These are phyloP conservation scores for Globodera rostochiensis DNA, from an alignment of 1,140 invertebrate species.

Conservation along the genomic window DNA sequence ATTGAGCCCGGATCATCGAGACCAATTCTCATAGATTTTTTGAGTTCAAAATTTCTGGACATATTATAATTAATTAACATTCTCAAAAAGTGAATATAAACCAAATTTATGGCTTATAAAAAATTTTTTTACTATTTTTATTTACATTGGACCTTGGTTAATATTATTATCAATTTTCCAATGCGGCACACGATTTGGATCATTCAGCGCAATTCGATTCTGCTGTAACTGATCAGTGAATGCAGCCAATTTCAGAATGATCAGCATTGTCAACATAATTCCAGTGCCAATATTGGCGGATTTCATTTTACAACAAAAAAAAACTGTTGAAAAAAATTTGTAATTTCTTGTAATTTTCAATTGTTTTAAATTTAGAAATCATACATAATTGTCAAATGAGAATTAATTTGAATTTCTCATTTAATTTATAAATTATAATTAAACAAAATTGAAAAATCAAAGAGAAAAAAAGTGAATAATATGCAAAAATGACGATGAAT, in stretches of 20 bases:
- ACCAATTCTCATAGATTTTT: not conserved
- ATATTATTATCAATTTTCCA: conserved; percentile 7
- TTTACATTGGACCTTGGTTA: not conserved
- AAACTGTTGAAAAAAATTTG: not conserved
- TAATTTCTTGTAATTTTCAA: no score
- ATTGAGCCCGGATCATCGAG: not conserved
- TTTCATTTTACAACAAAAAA: not conserved
- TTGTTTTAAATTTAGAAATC: no score
- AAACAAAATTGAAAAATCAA: no score
- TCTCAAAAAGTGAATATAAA: not conserved
- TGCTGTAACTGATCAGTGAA: not conserved
- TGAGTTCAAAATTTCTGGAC: no score
- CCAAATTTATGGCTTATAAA: not conserved
- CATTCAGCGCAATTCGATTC: conserved; percentile 14
- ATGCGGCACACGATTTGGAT: not conserved
- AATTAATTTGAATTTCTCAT: no score
- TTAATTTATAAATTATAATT: no score
- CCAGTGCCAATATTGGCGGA: not conserved
- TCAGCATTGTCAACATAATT: not conserved
- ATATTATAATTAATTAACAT: no score
- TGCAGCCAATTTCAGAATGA: not conserved
- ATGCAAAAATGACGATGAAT: no score
- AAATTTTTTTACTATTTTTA: conserved; percentile 3
- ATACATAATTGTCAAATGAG: no score
- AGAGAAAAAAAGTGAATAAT: no score